Evolutionary conservation across 2,888 invertebrate species (phyloP).

Genomic region (Lamellibrachia satsuma): DNA sequence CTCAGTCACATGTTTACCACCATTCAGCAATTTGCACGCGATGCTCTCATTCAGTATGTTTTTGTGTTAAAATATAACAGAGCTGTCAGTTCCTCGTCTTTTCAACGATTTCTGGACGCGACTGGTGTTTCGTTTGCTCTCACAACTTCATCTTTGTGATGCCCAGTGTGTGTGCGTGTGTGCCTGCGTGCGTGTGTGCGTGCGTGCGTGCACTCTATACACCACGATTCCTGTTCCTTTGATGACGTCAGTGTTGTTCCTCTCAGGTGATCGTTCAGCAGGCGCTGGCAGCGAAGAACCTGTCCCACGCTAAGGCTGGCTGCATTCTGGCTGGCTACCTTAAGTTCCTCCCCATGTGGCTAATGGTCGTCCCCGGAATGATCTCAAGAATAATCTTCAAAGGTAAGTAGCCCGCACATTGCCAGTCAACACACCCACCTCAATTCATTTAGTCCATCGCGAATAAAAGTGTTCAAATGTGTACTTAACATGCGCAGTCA

Average conservation of each 20-base stretch:
- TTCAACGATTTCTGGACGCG: too few species aligned
- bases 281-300: conserved; percentile 68
- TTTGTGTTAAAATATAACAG: too few species aligned
- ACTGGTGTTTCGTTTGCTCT: too few species aligned
- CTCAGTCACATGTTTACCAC: too few species aligned
- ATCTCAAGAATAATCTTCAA: conserved; percentile 67
- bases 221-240: neutral
- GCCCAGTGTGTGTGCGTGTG: too few species aligned
- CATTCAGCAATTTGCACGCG: too few species aligned
- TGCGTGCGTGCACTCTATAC: neutral
- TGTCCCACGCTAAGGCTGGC: conserved; percentile 68
- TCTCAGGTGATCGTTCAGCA: conserved; percentile 70
- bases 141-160: neutral
- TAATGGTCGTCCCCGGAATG: conserved; percentile 69
- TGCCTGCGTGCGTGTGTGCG: too few species aligned
- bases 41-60: too few species aligned
- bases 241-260: neutral
- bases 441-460: too few species aligned
- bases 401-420: conserved; percentile 50
- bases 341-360: conserved; percentile 67
- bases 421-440: too few species aligned
- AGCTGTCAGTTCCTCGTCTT: too few species aligned
- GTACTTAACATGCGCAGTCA: too few species aligned
- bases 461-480: neutral
- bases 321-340: conserved; percentile 68